Evolutionary conservation across 2,113 vertebrate genomes (phyloP).

Genomic region (Megaleporinus macrocephalus): DNA sequence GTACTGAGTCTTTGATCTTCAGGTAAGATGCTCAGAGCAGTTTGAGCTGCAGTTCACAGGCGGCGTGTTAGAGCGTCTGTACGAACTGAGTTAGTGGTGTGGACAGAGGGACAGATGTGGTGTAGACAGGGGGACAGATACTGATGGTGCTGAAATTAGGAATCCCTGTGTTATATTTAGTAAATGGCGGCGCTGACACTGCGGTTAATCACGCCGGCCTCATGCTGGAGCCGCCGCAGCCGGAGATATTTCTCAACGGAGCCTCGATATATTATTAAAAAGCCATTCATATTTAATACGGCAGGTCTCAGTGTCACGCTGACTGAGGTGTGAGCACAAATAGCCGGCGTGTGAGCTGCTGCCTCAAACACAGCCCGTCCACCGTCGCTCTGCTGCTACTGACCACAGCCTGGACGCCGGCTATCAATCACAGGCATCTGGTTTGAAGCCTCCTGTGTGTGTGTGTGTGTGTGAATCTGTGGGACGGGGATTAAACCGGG

Average conservation of each 20-base stretch:
- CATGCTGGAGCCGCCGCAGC: slow-evolving; percentile 28
- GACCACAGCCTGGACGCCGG: background rate
- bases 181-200: slow-evolving; percentile 34
- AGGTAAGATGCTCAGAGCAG: too few relatives aligned
- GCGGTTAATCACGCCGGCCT: slow-evolving; percentile 44
- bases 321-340: slow-evolving; percentile 47
- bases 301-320: slow-evolving; percentile 44
- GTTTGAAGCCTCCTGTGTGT: slow-evolving; percentile 12
- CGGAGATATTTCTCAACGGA: slow-evolving; percentile 41
- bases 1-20: too few relatives aligned
- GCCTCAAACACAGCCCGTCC: background rate
- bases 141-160: slow-evolving; percentile 17
- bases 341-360: slow-evolving; percentile 11
- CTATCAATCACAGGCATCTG: slow-evolving; percentile 22
- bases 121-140: background rate
- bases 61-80: too few relatives aligned
- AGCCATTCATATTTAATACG: slow-evolving; percentile 56
- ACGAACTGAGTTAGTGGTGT: background rate
- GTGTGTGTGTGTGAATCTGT: slow-evolving; percentile 46
- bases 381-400: background rate
- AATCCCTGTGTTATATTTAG: slow-evolving; percentile 44
- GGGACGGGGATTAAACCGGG: slow-evolving; percentile 65
- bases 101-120: too few relatives aligned
- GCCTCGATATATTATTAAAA: slow-evolving; percentile 58
- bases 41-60: too few relatives aligned